Evolutionary conservation across 2,797 vertebrate genomes (phyloP).

Genomic region (Anguilla pacifica): DNA sequence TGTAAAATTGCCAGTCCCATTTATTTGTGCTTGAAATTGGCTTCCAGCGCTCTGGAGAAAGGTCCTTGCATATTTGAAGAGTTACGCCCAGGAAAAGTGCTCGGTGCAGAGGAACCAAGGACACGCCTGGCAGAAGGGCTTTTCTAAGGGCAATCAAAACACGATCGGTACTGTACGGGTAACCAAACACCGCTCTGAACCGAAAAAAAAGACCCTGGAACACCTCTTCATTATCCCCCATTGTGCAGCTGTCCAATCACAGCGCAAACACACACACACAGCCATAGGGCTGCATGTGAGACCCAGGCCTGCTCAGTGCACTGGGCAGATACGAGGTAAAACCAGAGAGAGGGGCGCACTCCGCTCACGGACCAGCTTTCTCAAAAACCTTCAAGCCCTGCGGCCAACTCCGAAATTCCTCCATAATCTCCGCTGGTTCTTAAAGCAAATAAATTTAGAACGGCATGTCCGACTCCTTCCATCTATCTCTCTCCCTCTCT

Average conservation of each 20-base stretch:
- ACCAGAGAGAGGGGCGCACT: constrained; percentile 21
- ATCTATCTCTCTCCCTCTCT: not conserved
- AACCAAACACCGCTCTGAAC: not conserved
- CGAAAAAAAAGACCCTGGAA: not conserved
- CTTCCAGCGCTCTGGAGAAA: not conserved
- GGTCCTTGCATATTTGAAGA: not conserved
- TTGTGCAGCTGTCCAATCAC: not conserved
- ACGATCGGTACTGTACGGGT: too few species aligned
- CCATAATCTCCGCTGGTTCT: constrained; percentile 64
- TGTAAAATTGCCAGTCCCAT: not conserved
- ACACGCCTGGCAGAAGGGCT: not conserved
- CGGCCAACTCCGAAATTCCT: constrained; percentile 63
- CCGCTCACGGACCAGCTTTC: constrained; percentile 60
- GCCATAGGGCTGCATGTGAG: not conserved
- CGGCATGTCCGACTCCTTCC: constrained; percentile 26
- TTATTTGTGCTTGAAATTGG: not conserved
- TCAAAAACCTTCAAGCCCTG: constrained; percentile 16
- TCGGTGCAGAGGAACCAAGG: not conserved
- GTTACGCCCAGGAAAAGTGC: not conserved
- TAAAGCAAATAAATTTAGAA: constrained; percentile 61
- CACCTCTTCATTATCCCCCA: not conserved
- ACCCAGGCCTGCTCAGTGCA: constrained; percentile 34
- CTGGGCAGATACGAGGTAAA: constrained; percentile 47
- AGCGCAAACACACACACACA: not conserved
- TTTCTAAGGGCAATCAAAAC: not conserved